Base-by-base conservation (phyloP, 2,113 vertebrate species). In the Nyctereutes procyonoides region DNA sequence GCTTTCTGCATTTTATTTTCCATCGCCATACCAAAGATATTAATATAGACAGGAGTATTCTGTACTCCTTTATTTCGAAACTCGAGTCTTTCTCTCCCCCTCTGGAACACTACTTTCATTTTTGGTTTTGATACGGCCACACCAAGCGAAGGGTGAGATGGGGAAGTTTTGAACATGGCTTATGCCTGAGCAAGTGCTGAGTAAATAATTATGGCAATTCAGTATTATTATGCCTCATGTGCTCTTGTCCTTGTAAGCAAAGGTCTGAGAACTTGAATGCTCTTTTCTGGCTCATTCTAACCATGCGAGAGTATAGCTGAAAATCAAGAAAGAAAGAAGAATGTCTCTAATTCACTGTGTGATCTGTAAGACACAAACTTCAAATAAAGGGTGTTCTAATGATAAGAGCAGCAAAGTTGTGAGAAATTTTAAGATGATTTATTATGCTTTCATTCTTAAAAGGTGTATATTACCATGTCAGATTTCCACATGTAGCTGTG, bases 341-440 rank as follows among this genome's bases (percentile, higher is more conserved):
- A 53, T 10, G 1, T 0, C 16, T 84, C 9, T 12, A 63, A 51
- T 30, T 16, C 26, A 24, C 16, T 38, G 24, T 26, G n/a, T 55
- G 38, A 43, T 26, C 38, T 67, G 17, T 19, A 11, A 82, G 26
- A 43, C 63, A 58, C 20, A 58, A 58, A 43, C 14, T 81, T 86
- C 28, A 32, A 91, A 79, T 79, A 63, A 87, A 89, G 38, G 14
- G 60, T 73, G 1, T 22, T 65, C 65, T 82, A 77, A 90, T 43
- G 10, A 80, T 67, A 67, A 88, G 30, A 76, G 74, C 15, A 90
- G 88, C 20, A 84, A 71, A 69, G 19, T 12, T 76, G 16, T 55
- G 22, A 89, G 55, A 93, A n/a, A 67, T 65, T 88, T 76, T 92
- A 26, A 93, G 13, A 22, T 81, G 17, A 86, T 77, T 93, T 77